A percentile compares a stretch with the other conserved stretches of the same genome.
Evolutionary conservation across 2,888 invertebrate species (phyloP).

Genomic region (Cryptus armator): DNA sequence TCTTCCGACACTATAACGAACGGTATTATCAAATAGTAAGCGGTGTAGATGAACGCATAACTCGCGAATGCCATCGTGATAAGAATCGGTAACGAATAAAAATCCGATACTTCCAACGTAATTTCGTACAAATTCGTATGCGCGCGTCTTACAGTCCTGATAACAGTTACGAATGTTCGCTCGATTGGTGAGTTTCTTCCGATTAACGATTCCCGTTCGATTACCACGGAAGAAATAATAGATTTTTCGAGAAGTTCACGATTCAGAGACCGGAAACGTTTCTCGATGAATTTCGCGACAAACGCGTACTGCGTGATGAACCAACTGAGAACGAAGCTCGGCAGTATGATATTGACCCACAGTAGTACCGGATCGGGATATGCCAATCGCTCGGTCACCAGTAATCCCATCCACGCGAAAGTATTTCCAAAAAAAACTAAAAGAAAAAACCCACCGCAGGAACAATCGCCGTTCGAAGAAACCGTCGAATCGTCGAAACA

Average conservation of each 20-base stretch:
- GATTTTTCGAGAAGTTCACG: background rate
- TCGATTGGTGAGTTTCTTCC: background rate
- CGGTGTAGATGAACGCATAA: background rate
- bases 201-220: background rate
- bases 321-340: slow-evolving; percentile 28
- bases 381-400: background rate
- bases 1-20: background rate
- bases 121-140: slow-evolving; percentile 65
- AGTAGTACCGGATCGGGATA: background rate
- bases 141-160: slow-evolving; percentile 49
- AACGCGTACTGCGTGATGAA: slow-evolving; percentile 65
- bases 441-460: background rate
- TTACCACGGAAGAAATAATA: background rate
- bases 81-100: slow-evolving; percentile 67
- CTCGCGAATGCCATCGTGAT: slow-evolving; percentile 35
- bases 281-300: slow-evolving; percentile 45
- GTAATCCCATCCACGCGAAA: background rate
- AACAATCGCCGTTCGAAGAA: background rate
- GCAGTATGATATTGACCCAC: slow-evolving; percentile 26
- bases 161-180: background rate
- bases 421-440: background rate
- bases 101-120: slow-evolving; percentile 60
- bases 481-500: background rate
- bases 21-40: slow-evolving; percentile 59
- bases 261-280: slow-evolving; percentile 61